phyloP scores from a whole-genome alignment of 37 sponge, comb jelly and placozoan species.

The Bolinopsis microptera region DNA sequence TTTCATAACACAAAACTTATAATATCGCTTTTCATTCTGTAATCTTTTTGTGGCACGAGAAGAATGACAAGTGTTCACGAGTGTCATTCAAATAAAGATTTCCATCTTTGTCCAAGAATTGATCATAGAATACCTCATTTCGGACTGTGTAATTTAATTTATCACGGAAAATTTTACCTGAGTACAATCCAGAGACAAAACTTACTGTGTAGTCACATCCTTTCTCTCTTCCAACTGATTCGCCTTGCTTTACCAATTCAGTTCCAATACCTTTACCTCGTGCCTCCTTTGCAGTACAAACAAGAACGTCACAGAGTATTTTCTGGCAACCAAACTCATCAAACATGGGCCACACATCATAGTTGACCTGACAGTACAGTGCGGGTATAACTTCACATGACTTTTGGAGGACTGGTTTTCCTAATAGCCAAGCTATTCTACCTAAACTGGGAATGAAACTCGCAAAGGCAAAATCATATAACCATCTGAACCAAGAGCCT shows the following conservation, averaged over 20 bases:
- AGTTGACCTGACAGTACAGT: neutral
- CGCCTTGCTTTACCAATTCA: slow-evolving; percentile 4
- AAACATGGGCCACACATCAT: neutral
- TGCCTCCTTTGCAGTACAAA: neutral
- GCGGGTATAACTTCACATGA: neutral
- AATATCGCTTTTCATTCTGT: no score
- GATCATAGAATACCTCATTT: slow-evolving; percentile 14
- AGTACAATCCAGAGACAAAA: neutral
- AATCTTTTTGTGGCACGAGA: slow-evolving; percentile 1
- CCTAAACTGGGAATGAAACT: neutral
- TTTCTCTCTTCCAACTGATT: neutral
- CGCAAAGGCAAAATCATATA: neutral
- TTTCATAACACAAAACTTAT: no score
- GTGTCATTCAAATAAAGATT: slow-evolving; percentile 1
- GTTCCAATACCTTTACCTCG: neutral
- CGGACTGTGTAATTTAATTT: neutral
- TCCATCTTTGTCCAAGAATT: neutral
- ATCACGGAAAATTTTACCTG: slow-evolving; percentile 26
- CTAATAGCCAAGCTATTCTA: neutral
- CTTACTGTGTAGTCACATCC: neutral
- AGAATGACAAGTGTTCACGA: neutral
- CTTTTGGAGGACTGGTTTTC: neutral
- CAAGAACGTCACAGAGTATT: neutral
- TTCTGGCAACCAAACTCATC: neutral
- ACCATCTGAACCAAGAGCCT: neutral